Conservation (phyloP, 2,888 invertebrate genomes). For the Andrena chrysosceles region DNA sequence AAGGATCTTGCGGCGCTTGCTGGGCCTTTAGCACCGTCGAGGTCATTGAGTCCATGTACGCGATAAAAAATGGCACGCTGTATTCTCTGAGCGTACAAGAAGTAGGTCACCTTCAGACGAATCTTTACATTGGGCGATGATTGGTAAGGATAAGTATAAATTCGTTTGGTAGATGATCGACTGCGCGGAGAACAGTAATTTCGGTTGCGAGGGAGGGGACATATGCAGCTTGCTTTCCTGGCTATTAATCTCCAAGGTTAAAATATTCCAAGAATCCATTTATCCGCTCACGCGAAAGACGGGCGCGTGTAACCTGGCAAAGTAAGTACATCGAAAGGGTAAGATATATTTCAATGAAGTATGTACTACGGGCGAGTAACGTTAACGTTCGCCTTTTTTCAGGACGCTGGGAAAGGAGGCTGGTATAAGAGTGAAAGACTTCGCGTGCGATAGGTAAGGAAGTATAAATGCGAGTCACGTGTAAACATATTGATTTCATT, state of each 20-base stretch:
- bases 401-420: slow-evolving; percentile 73
- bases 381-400: slow-evolving; percentile 48
- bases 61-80: slow-evolving; percentile 88
- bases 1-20: slow-evolving; percentile 93
- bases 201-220: slow-evolving; percentile 93
- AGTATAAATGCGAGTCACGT: slow-evolving; percentile 15
- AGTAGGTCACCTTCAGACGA: slow-evolving; percentile 76
- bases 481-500: slow-evolving; percentile 8
- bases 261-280: slow-evolving; percentile 86
- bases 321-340: slow-evolving; percentile 72
- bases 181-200: slow-evolving; percentile 90
- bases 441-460: slow-evolving; percentile 89
- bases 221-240: slow-evolving; percentile 92
- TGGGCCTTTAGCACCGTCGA: slow-evolving; percentile 94
- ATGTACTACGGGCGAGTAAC: background rate
- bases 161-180: slow-evolving; percentile 89
- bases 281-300: slow-evolving; percentile 89
- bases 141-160: background rate
- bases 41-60: slow-evolving; percentile 91
- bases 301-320: slow-evolving; percentile 85
- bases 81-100: slow-evolving; percentile 90
- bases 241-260: slow-evolving; percentile 87
- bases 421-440: slow-evolving; percentile 76
- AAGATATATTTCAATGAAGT: background rate
- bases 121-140: background rate